Percentiles rank a stretch among this genome's conserved stretches.
These are phyloP conservation scores for Tetragonula clypearis DNA, from an alignment of 1,140 invertebrate genomes.

Conservation along the genomic window DNA sequence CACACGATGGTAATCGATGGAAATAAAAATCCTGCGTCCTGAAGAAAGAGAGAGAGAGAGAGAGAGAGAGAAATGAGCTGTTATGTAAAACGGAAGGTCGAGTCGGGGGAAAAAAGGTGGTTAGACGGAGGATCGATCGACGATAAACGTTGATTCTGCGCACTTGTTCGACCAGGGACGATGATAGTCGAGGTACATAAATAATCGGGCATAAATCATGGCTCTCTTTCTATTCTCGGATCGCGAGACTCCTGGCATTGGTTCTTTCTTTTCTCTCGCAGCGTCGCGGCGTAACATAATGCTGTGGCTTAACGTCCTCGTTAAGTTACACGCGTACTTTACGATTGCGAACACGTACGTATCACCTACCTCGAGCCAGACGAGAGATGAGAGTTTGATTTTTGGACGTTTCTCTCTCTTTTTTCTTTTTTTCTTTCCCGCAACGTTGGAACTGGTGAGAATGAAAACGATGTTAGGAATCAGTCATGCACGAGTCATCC, in stretches of 20 bases:
- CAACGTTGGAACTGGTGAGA: too few species aligned
- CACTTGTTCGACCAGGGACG: constrained; percentile 25
- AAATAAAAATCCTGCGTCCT: constrained; percentile 30
- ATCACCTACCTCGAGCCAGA: neutral
- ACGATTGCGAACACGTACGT: too few species aligned
- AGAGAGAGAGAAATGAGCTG: constrained; percentile 17
- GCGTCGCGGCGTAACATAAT: neutral
- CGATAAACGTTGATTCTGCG: constrained; percentile 58
- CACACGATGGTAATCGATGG: neutral
- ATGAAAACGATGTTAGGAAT: too few species aligned
- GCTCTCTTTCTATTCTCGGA: constrained; percentile 32
- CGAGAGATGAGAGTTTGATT: neutral
- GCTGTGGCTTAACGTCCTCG: neutral
- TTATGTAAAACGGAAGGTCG: constrained; percentile 30
- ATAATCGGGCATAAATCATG: constrained; percentile 63
- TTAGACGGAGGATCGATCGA: constrained; percentile 45
- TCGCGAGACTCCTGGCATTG: neutral
- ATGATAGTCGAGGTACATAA: constrained; percentile 44
- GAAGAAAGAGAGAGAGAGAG: neutral
- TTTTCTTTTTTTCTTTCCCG: too few species aligned
- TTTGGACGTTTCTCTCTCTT: neutral
- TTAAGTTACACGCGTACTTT: neutral
- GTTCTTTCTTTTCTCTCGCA: constrained; percentile 7
- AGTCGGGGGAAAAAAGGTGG: constrained; percentile 4
- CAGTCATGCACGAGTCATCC: too few species aligned